Percentiles rank a stretch among this genome's conserved stretches.
phyloP scores from a whole-genome alignment of 2,113 vertebrate species.

The Stomatorhinus ivindoensis region DNA sequence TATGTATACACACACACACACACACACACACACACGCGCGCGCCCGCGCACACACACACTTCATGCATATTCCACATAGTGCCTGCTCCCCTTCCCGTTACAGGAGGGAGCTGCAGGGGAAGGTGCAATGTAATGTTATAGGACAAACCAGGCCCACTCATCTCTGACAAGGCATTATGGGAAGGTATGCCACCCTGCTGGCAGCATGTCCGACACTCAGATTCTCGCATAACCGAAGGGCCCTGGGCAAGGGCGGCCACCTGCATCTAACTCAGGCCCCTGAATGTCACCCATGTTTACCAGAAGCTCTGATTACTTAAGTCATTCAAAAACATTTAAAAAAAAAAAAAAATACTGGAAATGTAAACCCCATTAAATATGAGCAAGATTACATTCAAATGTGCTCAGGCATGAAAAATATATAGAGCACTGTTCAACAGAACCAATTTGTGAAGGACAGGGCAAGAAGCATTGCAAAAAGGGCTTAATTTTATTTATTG shows the following conservation, averaged over 20 bases:
- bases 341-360: not conserved
- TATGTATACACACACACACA: not conserved
- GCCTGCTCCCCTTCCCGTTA: not conserved
- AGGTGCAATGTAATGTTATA: not conserved
- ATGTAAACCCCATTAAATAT: not conserved
- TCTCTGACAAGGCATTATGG: not conserved
- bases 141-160: not conserved
- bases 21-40: not conserved
- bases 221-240: not conserved
- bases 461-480: not conserved
- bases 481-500: slow-evolving; percentile 11
- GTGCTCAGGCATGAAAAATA: not conserved
- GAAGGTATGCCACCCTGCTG: not conserved
- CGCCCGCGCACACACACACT: not conserved
- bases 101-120: not conserved
- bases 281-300: not conserved
- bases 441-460: not conserved
- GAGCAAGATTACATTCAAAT: not conserved
- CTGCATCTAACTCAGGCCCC: not conserved
- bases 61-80: not conserved
- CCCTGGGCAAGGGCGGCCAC: not conserved
- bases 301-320: not conserved
- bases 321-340: not conserved
- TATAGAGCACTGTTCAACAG: not conserved
- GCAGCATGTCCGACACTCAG: not conserved